Evolutionary conservation across 2,113 vertebrate genomes (phyloP), one percentile per base, ranked within the genome.

Genomic region (Odontesthes bonariensis): DNA sequence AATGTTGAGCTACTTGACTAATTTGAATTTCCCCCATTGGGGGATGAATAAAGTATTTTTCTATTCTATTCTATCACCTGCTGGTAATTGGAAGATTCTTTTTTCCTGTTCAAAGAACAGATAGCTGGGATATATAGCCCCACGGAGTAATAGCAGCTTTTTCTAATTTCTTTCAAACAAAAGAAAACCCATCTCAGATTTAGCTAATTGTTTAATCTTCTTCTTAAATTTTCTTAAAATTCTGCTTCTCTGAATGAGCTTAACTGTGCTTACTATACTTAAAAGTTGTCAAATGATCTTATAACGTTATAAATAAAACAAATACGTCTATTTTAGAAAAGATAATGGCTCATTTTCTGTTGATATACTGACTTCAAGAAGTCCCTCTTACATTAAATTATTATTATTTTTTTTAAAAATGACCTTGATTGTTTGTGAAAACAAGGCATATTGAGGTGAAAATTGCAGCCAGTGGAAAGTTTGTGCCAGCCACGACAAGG

Each of bases 361-460:
- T 38, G 35, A 8, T 8, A 38, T 8, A 38, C 35, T 38, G 35
- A 38, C 6, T 8, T 38, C 10, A 38, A 38, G 5, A 5, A 38
- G 35, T 38, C n/a, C n/a, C n/a, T n/a, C n/a, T n/a, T n/a, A n/a
- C n/a, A n/a, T n/a, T n/a, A n/a, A n/a, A n/a, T n/a, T n/a, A 8
- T 35, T 5, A 35, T 35, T 8, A 35, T 5, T 38, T 38, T 68
- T 67, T 53, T 9, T 33, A 59, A 67, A 56, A 27, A 38, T 42
- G 59, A 66, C 75, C 49, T 63, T 9, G 4, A 46, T 56, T n/a
- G 19, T 23, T 75, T 20, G 31, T 20, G 63, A 9, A 13, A 42
- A 38, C 33, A 19, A 20, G 19, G 16, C 58, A 38, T 12, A 69
- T 67, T 8, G 84, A 86, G 79, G 76, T 80, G 86, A 60, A 84